Base-by-base conservation (phyloP, 2,888 invertebrate species). In the Xestoiulus laeticollis region DNA sequence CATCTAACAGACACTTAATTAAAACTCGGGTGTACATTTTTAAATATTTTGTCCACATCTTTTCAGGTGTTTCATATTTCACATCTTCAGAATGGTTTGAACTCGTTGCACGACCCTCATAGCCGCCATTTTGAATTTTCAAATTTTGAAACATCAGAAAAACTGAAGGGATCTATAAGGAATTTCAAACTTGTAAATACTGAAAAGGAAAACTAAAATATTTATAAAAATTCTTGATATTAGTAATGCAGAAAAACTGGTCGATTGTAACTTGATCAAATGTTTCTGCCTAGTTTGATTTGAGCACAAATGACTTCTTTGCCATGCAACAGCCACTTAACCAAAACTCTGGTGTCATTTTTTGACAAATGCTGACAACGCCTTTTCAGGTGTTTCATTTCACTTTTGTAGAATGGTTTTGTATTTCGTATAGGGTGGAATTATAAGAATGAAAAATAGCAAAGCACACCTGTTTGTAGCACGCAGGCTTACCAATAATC, bases 361-460 rank as follows among this genome's bases (percentile, higher is more conserved):
- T 8, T 78, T 30, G 78, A 30, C 78, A 78, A 78, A 30, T 30
- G 30, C 30, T 12, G 78, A 78, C 78, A 78, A 78, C 78, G 78
- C 78, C 78, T 78, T 78, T 68, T 78, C 26, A 22, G 78, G 78
- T 78, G 78, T 78, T 78, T 78, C 78, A 78, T 78, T 78, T 78
- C 78, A 78, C 78, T 78, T 78, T 30, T 3, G 68, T 12, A 26
- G 14, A 30, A 48, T 26, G 78, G 78, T 78, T 12, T 78, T 14
- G 30, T 78, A 78, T 78, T 78, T 12, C 78, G 78, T 78, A n/a
- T n/a, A 78, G 26, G 78, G 14, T 26, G 14, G 78, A 78, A 78
- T 78, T 78, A 30, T 30, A 30, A 78, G 78, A 78, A 78, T 30
- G 78, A 78, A 59, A 78, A 78, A 78, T 78, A 30, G 30, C 78